Conservation (phyloP, 2,797 vertebrate genomes). For the Miichthys miiuy region DNA sequence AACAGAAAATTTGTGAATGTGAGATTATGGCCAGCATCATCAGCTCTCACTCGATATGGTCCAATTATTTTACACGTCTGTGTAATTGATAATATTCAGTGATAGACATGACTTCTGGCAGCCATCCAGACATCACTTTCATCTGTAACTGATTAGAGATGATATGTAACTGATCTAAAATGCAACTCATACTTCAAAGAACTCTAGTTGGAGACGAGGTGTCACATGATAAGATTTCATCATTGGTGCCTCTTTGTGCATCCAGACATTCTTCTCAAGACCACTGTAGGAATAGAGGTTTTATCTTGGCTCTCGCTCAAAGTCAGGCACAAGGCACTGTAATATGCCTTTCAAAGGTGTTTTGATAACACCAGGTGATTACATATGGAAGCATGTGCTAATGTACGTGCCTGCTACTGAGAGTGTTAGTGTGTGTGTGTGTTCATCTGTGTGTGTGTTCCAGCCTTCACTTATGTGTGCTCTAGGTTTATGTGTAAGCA, state of each 20-base stretch:
- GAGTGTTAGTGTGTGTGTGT: constrained; percentile 34
- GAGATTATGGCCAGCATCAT: background rate
- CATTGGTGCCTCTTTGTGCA: constrained; percentile 39
- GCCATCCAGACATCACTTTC: constrained; percentile 33
- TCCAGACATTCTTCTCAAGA: constrained; percentile 49
- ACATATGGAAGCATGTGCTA: constrained; percentile 58
- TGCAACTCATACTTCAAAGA: constrained; percentile 42
- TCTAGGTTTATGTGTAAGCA: constrained; percentile 59
- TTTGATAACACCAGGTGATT: constrained; percentile 70
- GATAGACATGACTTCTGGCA: constrained; percentile 18
- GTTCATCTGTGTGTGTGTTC: constrained; percentile 49
- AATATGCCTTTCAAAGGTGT: constrained; percentile 64
- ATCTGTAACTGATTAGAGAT: constrained; percentile 43
- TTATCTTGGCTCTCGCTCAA: constrained; percentile 53
- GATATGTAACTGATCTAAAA: constrained; percentile 46
- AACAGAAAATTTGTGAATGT: background rate
- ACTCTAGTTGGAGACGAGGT: constrained; percentile 28
- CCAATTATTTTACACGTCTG: constrained; percentile 16
- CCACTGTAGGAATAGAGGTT: constrained; percentile 33
- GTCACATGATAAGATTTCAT: constrained; percentile 57
- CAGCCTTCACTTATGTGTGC: constrained; percentile 46
- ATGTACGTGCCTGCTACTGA: constrained; percentile 57
- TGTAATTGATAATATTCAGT: constrained; percentile 11
- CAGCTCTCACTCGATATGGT: constrained; percentile 20
- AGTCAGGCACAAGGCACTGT: constrained; percentile 47